Evolutionary conservation across 2,888 invertebrate genomes (phyloP).

Genomic region (Ashinkailepas kermadecensis): DNA sequence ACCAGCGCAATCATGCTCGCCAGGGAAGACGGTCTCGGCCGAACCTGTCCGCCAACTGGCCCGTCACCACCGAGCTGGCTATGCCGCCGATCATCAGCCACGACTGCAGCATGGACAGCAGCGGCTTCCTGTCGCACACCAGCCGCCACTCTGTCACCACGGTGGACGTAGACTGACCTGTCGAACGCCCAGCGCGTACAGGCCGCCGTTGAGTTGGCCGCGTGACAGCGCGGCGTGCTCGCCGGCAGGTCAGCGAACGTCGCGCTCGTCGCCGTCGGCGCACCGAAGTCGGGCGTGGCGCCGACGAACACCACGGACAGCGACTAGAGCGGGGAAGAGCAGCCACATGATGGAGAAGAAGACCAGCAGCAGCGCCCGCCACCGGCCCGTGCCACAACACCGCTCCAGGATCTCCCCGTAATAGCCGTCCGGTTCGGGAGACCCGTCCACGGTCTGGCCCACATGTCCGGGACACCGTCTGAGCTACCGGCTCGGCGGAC

Average conservation of each 20-base stretch:
- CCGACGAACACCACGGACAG: constrained; percentile 25
- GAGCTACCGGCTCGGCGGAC: no score
- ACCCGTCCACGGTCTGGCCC: no score
- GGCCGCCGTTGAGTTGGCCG: not conserved
- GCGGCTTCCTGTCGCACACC: constrained; percentile 30
- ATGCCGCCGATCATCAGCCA: constrained; percentile 32
- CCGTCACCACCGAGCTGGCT: constrained; percentile 32
- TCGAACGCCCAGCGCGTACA: constrained; percentile 28
- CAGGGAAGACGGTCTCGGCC: constrained; percentile 34
- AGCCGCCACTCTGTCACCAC: constrained; percentile 32
- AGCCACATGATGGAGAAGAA: constrained; percentile 12
- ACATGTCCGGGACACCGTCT: no score
- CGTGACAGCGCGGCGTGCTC: not conserved
- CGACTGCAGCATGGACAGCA: constrained; percentile 31
- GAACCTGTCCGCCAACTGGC: constrained; percentile 33
- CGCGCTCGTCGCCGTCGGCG: not conserved
- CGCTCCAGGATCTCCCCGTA: not conserved
- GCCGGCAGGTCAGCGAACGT: constrained; percentile 20
- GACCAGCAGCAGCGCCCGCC: not conserved
- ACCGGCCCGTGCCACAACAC: not conserved
- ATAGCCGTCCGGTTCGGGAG: no score
- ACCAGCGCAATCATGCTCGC: constrained; percentile 32
- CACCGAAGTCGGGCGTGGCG: constrained; percentile 6
- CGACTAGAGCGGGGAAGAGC: constrained; percentile 16
- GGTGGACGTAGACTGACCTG: constrained; percentile 27